These are phyloP conservation scores for Scomber colias DNA, from an alignment of 2,113 vertebrate genomes.

Conservation along the genomic window DNA sequence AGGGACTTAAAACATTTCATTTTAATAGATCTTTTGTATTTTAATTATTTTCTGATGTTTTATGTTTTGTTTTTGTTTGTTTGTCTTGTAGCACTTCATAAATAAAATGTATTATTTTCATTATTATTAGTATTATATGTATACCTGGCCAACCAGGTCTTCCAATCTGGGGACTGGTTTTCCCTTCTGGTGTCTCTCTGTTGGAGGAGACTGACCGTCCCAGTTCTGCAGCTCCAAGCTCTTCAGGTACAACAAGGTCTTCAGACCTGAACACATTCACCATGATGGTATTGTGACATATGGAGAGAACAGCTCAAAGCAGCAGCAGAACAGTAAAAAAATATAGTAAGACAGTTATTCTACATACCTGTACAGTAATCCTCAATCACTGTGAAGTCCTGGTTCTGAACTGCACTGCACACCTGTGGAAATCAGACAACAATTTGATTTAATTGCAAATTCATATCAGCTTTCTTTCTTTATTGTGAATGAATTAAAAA, in stretches of 20 bases:
- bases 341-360: background rate
- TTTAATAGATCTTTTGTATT: no score
- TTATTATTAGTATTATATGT: background rate
- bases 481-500: no score
- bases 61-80: no score
- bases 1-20: no score
- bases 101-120: no score
- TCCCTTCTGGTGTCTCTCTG: slow-evolving; percentile 90
- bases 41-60: no score
- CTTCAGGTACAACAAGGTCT: slow-evolving; percentile 91
- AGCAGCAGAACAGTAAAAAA: background rate
- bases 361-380: slow-evolving; percentile 91
- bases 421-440: slow-evolving; percentile 81
- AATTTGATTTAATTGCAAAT: background rate
- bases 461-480: no score
- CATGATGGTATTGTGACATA: background rate
- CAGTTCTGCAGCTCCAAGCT: slow-evolving; percentile 90
- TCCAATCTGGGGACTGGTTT: slow-evolving; percentile 87
- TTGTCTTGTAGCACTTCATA: no score
- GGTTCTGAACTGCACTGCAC: slow-evolving; percentile 96
- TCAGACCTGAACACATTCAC: slow-evolving; percentile 81
- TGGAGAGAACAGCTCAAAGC: background rate
- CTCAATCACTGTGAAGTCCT: slow-evolving; percentile 96
- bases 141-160: slow-evolving; percentile 90
- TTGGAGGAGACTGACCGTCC: slow-evolving; percentile 93